Conservation (phyloP, 2,888 invertebrate species). For the Apodemia zela region DNA sequence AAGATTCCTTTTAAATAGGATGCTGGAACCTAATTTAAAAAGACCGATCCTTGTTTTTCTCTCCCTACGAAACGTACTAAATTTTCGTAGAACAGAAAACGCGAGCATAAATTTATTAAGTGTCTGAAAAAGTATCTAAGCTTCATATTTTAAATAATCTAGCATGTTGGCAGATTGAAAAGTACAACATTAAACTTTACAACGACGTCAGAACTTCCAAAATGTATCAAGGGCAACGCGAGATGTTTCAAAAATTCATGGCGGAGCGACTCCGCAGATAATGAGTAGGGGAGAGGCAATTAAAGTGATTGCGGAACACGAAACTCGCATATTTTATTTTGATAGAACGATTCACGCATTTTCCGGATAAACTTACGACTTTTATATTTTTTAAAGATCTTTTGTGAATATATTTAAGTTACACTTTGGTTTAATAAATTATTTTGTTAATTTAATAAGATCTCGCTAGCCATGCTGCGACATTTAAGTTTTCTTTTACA, state of each 20-base stretch:
- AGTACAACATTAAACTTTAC: background rate
- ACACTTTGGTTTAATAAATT: too few relatives aligned
- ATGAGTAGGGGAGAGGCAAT: slow-evolving; percentile 29
- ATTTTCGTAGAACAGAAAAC: too few relatives aligned
- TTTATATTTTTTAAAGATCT: background rate
- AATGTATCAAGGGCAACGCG: slow-evolving; percentile 25
- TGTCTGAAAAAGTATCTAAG: background rate
- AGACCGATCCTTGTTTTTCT: too few relatives aligned
- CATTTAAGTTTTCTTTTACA: too few relatives aligned
- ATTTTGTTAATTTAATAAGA: too few relatives aligned
- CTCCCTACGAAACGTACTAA: too few relatives aligned
- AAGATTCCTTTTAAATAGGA: too few relatives aligned
- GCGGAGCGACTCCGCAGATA: slow-evolving; percentile 31
- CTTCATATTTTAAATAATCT: background rate
- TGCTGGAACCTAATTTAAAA: too few relatives aligned
- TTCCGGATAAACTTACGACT: background rate
- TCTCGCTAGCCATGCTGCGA: too few relatives aligned
- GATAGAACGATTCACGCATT: slow-evolving; percentile 18
- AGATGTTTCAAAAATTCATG: slow-evolving; percentile 29
- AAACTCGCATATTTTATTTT: slow-evolving; percentile 24
- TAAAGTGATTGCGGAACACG: slow-evolving; percentile 24
- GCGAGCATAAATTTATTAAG: too few relatives aligned
- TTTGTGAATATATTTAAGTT: background rate
- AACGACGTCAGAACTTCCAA: slow-evolving; percentile 7
- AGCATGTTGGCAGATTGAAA: background rate